A percentile compares a stretch with the other conserved stretches of the same genome.
Evolutionary conservation across 2,797 vertebrate species (phyloP).

Genomic region (Alectoris magna): DNA sequence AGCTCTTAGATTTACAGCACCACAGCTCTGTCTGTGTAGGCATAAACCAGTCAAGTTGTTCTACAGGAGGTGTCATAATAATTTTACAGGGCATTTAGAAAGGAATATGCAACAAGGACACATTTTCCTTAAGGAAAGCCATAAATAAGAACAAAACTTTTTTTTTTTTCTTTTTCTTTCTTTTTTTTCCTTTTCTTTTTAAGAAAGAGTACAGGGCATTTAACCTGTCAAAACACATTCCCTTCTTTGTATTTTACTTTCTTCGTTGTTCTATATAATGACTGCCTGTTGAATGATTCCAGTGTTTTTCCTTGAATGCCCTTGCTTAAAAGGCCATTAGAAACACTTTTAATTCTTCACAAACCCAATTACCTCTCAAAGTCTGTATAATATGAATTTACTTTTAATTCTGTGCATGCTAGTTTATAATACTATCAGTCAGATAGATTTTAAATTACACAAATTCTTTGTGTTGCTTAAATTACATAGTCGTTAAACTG

Average conservation of each 20-base stretch:
- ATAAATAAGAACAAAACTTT: constrained; percentile 46
- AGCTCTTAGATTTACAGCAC: constrained; percentile 56
- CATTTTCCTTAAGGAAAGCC: constrained; percentile 40
- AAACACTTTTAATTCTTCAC: constrained; percentile 16
- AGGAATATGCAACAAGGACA: constrained; percentile 57
- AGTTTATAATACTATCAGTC: neutral
- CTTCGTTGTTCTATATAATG: neutral
- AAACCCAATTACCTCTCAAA: neutral
- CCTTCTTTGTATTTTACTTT: constrained; percentile 44
- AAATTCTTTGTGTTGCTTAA: neutral
- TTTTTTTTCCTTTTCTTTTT: neutral
- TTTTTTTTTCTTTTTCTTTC: neutral
- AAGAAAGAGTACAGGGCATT: constrained; percentile 49
- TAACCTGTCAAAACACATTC: constrained; percentile 53
- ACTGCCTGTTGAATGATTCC: constrained; percentile 1
- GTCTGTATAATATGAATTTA: neutral
- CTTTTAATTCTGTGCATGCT: neutral
- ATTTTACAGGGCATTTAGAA: constrained; percentile 52
- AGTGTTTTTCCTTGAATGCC: constrained; percentile 24
- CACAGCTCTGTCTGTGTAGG: neutral
- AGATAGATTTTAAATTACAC: neutral
- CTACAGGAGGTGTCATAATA: constrained; percentile 20
- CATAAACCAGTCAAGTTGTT: constrained; percentile 50
- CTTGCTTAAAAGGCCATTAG: constrained; percentile 24
- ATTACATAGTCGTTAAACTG: neutral